Base-by-base conservation (phyloP, 2,888 invertebrate genomes). In the Drosophila prostipennis region DNA sequence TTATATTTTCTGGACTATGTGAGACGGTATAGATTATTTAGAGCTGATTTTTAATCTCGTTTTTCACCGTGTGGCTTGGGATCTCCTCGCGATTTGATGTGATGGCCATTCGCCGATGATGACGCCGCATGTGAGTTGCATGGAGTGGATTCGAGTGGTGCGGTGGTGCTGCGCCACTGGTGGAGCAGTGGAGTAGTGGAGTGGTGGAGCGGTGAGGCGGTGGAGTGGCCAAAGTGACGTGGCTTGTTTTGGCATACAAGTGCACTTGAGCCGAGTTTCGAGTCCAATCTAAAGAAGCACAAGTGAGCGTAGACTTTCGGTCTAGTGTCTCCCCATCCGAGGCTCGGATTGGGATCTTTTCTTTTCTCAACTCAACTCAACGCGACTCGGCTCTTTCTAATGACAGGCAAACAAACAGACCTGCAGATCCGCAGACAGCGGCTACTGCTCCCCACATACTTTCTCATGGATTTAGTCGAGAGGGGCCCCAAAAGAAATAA, bases 281-380 rank as follows among this genome's bases (percentile, higher is more conserved):
- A 83, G 83, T 81, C 87, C 85, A 85, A 87, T 87, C 87, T 79
- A 85, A 81, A 85, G 87, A 87, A 81, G 87, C 84, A 87, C 81
- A 82, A 82, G 81, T 82, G 81, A 82, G 76, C 81, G 81, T 74
- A 86, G 81, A 82, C 87, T 82, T 86, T 82, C 87, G 87, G 81
- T 81, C 81, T 86, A 81, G 81, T 86, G 87, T 81, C 87, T 76
- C 74, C 74, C 74, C 54, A 60, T 63, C 73, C 55, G 70, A 79
- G 59, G 65, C 43, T 64, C 67, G 79, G 84, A 81, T 80, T 78
- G 76, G 79, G 77, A 68, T 78, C 61, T 70, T 53, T 67, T 59
- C 36, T 53, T 72, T 68, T 56, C 42, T 71, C 58, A 52, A 36
- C 52, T 46, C 61, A 69, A 74, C 53, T 49, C 70, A 59, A 59